Percentiles rank a stretch among this genome's conserved stretches.
Conservation (phyloP, 2,113 vertebrate genomes). For the Nothoprocta pentlandii region DNA sequence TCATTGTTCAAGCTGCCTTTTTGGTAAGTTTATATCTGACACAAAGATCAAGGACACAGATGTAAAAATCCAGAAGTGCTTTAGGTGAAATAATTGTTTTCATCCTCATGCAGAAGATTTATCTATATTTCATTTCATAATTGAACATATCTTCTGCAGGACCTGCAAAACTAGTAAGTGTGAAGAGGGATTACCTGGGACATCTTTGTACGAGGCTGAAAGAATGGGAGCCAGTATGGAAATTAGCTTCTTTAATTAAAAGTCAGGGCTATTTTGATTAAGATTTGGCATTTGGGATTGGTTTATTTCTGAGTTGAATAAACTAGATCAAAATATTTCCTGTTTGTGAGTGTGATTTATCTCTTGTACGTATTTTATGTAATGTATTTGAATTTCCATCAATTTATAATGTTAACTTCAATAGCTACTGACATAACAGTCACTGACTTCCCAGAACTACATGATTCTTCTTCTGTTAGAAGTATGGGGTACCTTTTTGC, state of each 20-base stretch:
- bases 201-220: background rate
- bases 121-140: background rate
- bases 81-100: background rate
- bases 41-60: background rate
- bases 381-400: background rate
- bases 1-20: background rate
- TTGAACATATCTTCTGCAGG: background rate
- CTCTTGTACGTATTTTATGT: background rate
- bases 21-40: background rate
- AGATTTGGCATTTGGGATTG: background rate
- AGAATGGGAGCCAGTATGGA: background rate
- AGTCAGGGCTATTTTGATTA: background rate
- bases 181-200: background rate
- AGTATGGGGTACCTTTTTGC: background rate
- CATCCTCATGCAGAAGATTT: background rate
- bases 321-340: background rate
- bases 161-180: background rate
- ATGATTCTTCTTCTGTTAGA: background rate
- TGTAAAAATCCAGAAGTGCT: background rate
- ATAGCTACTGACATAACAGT: background rate
- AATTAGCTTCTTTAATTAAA: background rate
- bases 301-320: background rate
- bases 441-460: background rate
- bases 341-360: background rate
- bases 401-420: background rate